These are phyloP conservation scores for Ascidia mentula DNA, from an alignment of 23 tunicate genomes.

Conservation along the genomic window DNA sequence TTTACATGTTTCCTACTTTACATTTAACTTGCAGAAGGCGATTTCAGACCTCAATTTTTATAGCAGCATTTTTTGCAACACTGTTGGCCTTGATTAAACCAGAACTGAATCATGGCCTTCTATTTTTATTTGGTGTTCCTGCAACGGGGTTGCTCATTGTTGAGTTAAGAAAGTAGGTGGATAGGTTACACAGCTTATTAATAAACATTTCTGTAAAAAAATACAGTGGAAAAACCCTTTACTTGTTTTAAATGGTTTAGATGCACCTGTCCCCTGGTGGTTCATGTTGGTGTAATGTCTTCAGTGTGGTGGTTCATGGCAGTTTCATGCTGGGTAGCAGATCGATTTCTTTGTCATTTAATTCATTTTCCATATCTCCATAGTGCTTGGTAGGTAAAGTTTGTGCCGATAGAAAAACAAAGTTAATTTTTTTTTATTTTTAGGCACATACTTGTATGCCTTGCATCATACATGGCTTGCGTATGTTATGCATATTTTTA, in stretches of 20 bases:
- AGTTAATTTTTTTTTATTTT: conserved; percentile 18
- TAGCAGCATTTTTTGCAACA: conserved; percentile 17
- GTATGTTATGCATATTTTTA: conserved; percentile 91
- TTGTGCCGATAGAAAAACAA: no score
- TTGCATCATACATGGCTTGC: conserved; percentile 84
- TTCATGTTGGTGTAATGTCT: conserved; percentile 55
- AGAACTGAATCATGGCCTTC: conserved; percentile 42
- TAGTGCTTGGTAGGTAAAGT: conserved; percentile 79
- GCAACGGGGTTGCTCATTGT: conserved; percentile 23
- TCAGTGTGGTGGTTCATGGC: conserved; percentile 72
- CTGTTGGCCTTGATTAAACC: conserved; percentile 28
- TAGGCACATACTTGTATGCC: conserved; percentile 82
- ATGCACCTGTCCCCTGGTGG: conserved; percentile 68
- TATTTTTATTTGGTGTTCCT: conserved; percentile 45
- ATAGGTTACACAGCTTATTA: neutral
- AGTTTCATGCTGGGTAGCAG: conserved; percentile 66
- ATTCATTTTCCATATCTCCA: conserved; percentile 76
- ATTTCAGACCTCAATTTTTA: neutral
- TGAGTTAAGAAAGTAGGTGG: conserved; percentile 32
- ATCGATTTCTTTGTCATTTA: conserved; percentile 68
- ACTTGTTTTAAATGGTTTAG: conserved; percentile 15
- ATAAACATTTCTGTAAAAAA: neutral
- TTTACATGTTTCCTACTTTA: neutral
- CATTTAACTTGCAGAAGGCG: neutral
- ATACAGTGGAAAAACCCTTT: neutral